A percentile compares a stretch with the other conserved stretches of the same genome.
These are phyloP conservation scores for Umimayanthus kanabou DNA, from an alignment of 92 coral and sea anemone species.

Conservation along the genomic window DNA sequence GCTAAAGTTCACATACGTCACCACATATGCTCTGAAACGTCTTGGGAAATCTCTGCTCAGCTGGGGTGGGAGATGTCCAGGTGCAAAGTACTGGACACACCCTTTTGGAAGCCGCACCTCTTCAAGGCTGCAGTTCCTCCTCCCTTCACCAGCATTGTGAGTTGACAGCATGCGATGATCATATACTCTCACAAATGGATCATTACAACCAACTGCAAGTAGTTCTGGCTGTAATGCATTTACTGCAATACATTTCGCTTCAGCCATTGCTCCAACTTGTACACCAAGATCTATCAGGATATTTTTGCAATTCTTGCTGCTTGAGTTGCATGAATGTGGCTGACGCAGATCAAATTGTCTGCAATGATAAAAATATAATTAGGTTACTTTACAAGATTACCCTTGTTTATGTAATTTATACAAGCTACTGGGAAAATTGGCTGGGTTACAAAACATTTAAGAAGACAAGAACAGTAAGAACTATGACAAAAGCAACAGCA, in stretches of 20 bases:
- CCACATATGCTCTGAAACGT: slow-evolving; percentile 78
- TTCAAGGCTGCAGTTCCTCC: slow-evolving; percentile 50
- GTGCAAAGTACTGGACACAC: slow-evolving; percentile 94
- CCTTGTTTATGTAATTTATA: no score
- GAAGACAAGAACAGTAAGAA: no score
- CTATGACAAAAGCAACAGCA: no score
- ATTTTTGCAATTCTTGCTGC: slow-evolving; percentile 88
- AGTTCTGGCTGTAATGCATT: slow-evolving; percentile 92
- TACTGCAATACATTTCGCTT: slow-evolving; percentile 90
- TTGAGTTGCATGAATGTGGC: slow-evolving; percentile 88
- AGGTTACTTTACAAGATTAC: no score
- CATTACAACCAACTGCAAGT: slow-evolving; percentile 94
- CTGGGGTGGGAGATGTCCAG: slow-evolving; percentile 92
- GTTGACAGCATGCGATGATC: slow-evolving; percentile 91
- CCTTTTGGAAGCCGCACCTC: slow-evolving; percentile 78
- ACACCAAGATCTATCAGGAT: slow-evolving; percentile 83
- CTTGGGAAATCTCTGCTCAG: slow-evolving; percentile 69
- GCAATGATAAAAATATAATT: slow-evolving; percentile 18
- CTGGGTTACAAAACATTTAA: no score
- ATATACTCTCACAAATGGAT: slow-evolving; percentile 91
- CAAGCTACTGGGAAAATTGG: no score
- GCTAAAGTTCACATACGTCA: slow-evolving; percentile 87
- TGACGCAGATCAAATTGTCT: slow-evolving; percentile 98
- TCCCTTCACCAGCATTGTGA: slow-evolving; percentile 60
- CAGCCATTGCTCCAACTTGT: slow-evolving; percentile 90